Base-by-base conservation (phyloP, 2,888 invertebrate species). In the Caenorhabditis auriculariae region DNA sequence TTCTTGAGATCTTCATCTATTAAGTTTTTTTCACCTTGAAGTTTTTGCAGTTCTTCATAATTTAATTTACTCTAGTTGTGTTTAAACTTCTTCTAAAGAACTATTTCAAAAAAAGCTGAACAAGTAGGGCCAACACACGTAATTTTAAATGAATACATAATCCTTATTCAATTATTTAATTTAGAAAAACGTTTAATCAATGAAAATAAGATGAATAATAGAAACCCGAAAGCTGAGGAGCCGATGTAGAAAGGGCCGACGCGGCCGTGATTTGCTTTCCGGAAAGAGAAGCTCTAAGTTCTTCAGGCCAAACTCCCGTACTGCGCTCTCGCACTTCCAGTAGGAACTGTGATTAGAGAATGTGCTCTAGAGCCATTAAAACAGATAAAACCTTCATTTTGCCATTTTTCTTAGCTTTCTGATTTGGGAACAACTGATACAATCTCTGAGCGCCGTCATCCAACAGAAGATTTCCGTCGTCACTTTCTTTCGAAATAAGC, bases 281-380 rank as follows among this genome's bases (percentile, higher is more conserved):
- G 27, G 63, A 54, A 19, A 65, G 24, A 2, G 68, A 66, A 3
- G 67, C 68, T 50, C 71, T 27, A 78, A 92, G 87, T 84, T 92
- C 93, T 83, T 93, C 92, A 0, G 93, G 93, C 93, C 93, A 93
- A 0, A 92, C 92, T 47, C 76, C 75, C 74, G 91, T 87, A 84
- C 93, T 91, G 74, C 89, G 87, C 82, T 91, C 92, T 43, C 92
- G 85, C 39, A 91, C 60, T 72, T 76, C 77, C 12, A 77, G 72
- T n/a, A 81, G 77, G 53, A 76, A 49, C 66, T 71, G 32, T 28
- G 66, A 42, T 7, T 6, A 7, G 9, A 19, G 15, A 19, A 51
- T 32, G 9, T n/a, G n/a, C 35, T 32, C 35, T 12, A 32, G n/a
- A 9, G 21, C 26, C 6, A 24, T 12, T 17, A 15, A 15, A 15